Conservation (phyloP, 2,888 invertebrate genomes). For the Erebia epiphron region DNA sequence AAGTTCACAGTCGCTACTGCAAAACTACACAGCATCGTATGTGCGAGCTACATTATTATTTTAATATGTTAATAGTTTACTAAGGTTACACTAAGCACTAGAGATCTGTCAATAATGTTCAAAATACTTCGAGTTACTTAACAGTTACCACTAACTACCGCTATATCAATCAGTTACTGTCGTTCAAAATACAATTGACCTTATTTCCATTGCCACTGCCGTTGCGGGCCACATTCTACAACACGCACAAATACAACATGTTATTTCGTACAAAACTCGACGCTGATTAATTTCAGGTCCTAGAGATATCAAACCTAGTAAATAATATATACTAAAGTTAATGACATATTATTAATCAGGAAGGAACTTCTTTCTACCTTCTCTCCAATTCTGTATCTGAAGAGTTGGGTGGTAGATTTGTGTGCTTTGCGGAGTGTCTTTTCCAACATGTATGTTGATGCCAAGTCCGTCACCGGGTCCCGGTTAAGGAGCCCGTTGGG, state of each 20-base stretch:
- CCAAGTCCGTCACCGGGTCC: too few relatives aligned
- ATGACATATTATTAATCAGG: too few relatives aligned
- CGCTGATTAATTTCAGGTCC: too few relatives aligned
- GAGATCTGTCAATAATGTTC: background rate
- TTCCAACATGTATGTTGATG: too few relatives aligned
- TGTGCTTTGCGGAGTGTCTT: too few relatives aligned
- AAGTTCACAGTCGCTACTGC: background rate
- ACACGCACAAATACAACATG: background rate
- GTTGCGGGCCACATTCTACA: background rate
- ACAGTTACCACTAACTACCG: background rate
- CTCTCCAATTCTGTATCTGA: too few relatives aligned
- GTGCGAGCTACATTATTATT: background rate
- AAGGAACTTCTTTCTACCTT: too few relatives aligned
- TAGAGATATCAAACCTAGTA: too few relatives aligned
- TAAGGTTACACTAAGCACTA: background rate
- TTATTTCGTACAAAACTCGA: too few relatives aligned
- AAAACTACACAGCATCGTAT: background rate
- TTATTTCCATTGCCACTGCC: background rate
- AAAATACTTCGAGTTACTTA: background rate
- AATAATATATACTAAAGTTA: too few relatives aligned
- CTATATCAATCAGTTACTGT: background rate
- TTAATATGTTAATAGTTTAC: background rate
- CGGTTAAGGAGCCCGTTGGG: too few relatives aligned
- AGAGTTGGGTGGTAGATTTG: too few relatives aligned
- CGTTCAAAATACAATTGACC: background rate